phyloP scores from a whole-genome alignment of 1,140 invertebrate genomes.

The Littorina saxatilis region DNA sequence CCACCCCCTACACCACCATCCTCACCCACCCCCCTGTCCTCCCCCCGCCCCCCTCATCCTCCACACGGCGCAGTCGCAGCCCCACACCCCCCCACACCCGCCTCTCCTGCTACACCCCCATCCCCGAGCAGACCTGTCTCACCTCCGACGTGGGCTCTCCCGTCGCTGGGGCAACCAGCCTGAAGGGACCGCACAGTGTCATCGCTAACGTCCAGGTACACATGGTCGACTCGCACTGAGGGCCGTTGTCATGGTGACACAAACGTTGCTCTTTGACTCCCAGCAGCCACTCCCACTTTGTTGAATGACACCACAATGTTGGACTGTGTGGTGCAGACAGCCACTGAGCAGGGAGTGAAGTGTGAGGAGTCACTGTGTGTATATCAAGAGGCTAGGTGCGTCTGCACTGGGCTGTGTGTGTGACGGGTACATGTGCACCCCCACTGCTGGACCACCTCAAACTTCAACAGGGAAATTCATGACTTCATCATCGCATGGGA shows the following conservation, averaged over 20 bases:
- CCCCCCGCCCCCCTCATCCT: conserved; percentile 70
- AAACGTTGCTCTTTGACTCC: not conserved
- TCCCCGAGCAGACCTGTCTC: conserved; percentile 69
- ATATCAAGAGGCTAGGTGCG: too few relatives aligned
- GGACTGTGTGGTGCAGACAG: too few relatives aligned
- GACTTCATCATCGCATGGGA: too few relatives aligned
- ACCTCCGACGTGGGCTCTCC: conserved; percentile 59
- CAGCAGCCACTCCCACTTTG: not conserved
- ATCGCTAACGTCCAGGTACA: conserved; percentile 93
- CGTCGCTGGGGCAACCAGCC: conserved; percentile 20
- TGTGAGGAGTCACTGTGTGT: too few relatives aligned
- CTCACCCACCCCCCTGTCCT: conserved; percentile 67
- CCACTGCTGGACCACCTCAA: too few relatives aligned
- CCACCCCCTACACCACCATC: conserved; percentile 49
- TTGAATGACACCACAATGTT: not conserved
- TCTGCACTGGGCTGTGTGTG: too few relatives aligned
- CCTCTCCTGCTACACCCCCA: conserved; percentile 63
- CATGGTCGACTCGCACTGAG: conserved; percentile 77
- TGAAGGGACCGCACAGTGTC: conserved; percentile 79
- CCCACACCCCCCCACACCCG: conserved; percentile 69
- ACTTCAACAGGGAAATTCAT: too few relatives aligned
- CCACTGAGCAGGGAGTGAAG: too few relatives aligned
- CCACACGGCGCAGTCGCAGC: conserved; percentile 63
- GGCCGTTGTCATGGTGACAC: too few relatives aligned
- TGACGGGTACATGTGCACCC: too few relatives aligned